These are phyloP conservation scores for Syngnathus floridae DNA, from an alignment of 2,113 vertebrate species.

Conservation along the genomic window DNA sequence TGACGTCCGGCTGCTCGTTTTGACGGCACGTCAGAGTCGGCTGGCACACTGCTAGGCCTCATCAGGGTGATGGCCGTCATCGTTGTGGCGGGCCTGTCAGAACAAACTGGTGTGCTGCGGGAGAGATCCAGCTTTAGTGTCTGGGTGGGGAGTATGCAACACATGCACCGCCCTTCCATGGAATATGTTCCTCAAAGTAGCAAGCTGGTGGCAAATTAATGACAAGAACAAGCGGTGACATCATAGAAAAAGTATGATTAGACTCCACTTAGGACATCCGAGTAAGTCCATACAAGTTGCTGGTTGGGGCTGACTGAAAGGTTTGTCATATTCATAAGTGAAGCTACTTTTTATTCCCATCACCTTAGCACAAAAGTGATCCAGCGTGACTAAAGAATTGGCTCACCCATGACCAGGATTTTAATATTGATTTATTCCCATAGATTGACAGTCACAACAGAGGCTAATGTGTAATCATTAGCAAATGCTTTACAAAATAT, in stretches of 20 bases:
- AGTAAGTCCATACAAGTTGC: constrained; percentile 50
- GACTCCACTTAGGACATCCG: constrained; percentile 49
- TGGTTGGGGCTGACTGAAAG: constrained; percentile 43
- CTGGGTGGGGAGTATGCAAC: constrained; percentile 82
- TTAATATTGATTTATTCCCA: constrained; percentile 56
- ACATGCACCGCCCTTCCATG: constrained; percentile 83
- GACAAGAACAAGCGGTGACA: constrained; percentile 67
- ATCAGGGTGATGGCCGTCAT: constrained; percentile 81
- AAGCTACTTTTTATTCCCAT: constrained; percentile 16
- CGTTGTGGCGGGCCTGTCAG: constrained; percentile 91
- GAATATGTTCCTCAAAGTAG: constrained; percentile 91
- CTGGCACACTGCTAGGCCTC: constrained; percentile 82
- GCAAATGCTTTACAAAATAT: constrained; percentile 65
- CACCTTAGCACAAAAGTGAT: constrained; percentile 20
- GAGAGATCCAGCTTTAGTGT: constrained; percentile 73
- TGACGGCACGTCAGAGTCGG: constrained; percentile 76
- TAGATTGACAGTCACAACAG: constrained; percentile 49
- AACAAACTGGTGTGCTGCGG: constrained; percentile 78
- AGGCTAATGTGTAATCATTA: constrained; percentile 63
- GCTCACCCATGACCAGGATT: constrained; percentile 24
- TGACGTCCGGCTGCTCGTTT: constrained; percentile 88
- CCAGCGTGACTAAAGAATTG: constrained; percentile 27
- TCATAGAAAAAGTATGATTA: constrained; percentile 59
- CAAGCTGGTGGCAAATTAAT: constrained; percentile 81
- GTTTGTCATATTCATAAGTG: constrained; percentile 28